phyloP scores from a whole-genome alignment of 30 jellyfish, hydroid and myxozoan species.

The Aurelia aurita region DNA sequence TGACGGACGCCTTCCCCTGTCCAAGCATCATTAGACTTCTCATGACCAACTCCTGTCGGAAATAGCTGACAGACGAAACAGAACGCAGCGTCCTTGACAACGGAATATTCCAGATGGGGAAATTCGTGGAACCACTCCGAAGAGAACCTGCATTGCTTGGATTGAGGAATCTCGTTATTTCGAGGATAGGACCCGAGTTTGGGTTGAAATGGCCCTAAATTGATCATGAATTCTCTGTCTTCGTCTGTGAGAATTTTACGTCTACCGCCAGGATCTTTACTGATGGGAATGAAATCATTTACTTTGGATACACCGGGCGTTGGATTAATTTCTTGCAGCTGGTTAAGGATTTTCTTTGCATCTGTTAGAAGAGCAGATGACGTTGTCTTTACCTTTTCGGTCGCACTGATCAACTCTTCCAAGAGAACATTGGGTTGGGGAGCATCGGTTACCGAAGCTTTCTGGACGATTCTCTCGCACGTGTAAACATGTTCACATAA shows the following conservation, averaged over 20 bases:
- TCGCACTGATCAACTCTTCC: too few species aligned
- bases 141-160: conserved; percentile 63
- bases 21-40: conserved; percentile 67
- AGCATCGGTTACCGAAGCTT: conserved; percentile 62
- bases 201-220: conserved; percentile 60
- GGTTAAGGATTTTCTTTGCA: too few species aligned
- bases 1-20: conserved; percentile 71
- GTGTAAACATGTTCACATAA: conserved; percentile 53
- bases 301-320: conserved; percentile 17
- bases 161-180: conserved; percentile 60
- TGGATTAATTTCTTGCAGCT: too few species aligned
- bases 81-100: conserved; percentile 64
- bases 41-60: conserved; percentile 76
- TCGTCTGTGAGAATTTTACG: conserved; percentile 53
- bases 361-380: too few species aligned
- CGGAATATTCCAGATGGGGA: conserved; percentile 75
- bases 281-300: conserved; percentile 34
- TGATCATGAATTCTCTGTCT: conserved; percentile 49
- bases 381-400: too few species aligned
- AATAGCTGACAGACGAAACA: conserved; percentile 65
- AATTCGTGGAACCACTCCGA: conserved; percentile 69
- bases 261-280: conserved; percentile 63
- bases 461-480: conserved; percentile 57
- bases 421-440: too few species aligned
- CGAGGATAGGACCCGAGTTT: conserved; percentile 59